Base-by-base conservation (phyloP, 2,888 invertebrate genomes). In the Tetranychus piercei region DNA sequence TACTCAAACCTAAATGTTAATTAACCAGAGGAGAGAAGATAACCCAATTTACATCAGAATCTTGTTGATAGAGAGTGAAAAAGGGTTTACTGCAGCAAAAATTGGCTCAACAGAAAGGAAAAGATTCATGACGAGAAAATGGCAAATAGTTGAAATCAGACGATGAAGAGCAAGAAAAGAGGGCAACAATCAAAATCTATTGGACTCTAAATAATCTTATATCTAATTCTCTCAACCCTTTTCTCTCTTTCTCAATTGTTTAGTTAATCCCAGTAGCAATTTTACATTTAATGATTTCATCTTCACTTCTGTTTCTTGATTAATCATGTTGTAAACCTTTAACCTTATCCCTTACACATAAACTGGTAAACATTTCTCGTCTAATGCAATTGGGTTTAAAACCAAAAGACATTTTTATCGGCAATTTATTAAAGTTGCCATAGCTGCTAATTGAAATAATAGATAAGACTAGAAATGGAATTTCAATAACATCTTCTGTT, bases 1-100 rank as follows among this genome's bases (percentile, higher is more conserved):
- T 55, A 55, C 55, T 55, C 55, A 55, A 55, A 55, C 55, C 55
- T 55, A 55, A 55, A 55, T 55, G 55, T 55, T 55, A 55, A 55
- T 55, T 55, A 55, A 55, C 55, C 55, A 55, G 55, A 55, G 55
- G 55, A 55, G 55, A 55, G 15, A 55, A 55, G 55, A 55, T 55
- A 55, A 55, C 55, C 55, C 55, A 55, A 55, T 55, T 55, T 55
- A 55, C 55, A 55, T 55, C 15, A 15, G 55, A 55, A 15, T 55
- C 9, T 55, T 55, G 55, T 15, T 55, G 11, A 55, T 55, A 9
- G 9, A 55, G 15, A 55, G 55, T 15, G 55, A 55, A 55, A 55
- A 15, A 15, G 55, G 15, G 55, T 34, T 34, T 34, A 34, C 34
- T 34, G 34, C 34, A 34, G 34, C 34, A 34, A 34, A 34, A 55